Evolutionary conservation across 2,888 invertebrate genomes (phyloP), one percentile per base, ranked within the genome.

Genomic region (Hypena proboscidalis): DNA sequence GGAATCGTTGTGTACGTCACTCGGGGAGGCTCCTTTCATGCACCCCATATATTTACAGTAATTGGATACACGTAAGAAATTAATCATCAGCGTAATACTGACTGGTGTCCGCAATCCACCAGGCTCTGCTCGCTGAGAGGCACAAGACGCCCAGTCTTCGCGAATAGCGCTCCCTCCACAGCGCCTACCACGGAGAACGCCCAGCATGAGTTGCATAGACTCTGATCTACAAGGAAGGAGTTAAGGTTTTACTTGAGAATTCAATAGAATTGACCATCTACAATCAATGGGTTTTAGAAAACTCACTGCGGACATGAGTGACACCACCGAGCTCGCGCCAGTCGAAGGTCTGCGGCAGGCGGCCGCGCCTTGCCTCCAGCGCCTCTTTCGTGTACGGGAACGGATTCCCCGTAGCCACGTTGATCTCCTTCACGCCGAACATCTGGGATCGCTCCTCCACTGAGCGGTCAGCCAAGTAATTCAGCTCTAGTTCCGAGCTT

Each of bases 141-240:
- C 58, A 81, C 79, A 36, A 88, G 79, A 32, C 66, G 70, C 39
- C 77, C 70, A 39, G 81, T 80, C 54, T 69, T 64, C 48, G 72
- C 58, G 72, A 78, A 86, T 59, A 87, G 74, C 45, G 88, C 89
- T 44, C 89, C 87, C 61, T 90, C 90, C 58, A 88, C 84, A 17
- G 90, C 80, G 33, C 83, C 90, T 35, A 78, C 61, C 53, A 87
- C 86, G 11, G 90, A 81, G 66, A 86, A 83, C 43, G 90, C 90
- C 90, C 90, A 90, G 72, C 90, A 90, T 48, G 88, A 83, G 17
- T 55, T 25, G 62, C 90, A 89, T 21, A 46, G 30, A 9, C 72
- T 75, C 53, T 90, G 90, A 61, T 67, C 89, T 89, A 74, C 9
- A 55, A 49, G 17, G 10, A 3, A 4, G 2, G n/a, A 4, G 37